phyloP scores from a whole-genome alignment of 2,888 invertebrate genomes.

The Perizoma flavofasciatum region DNA sequence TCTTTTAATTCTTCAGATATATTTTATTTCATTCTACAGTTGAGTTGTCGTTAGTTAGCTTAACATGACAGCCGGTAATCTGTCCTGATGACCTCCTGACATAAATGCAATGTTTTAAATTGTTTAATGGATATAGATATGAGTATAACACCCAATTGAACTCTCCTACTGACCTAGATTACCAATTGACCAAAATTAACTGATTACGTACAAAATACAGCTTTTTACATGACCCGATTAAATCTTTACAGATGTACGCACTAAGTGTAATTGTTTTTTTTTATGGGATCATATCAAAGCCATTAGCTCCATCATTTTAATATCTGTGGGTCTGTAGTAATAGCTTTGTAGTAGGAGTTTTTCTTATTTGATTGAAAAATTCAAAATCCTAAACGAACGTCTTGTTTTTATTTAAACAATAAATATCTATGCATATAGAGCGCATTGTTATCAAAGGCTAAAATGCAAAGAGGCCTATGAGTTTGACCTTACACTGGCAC shows the following conservation, averaged over 20 bases:
- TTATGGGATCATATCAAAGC: too few relatives aligned
- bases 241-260: too few relatives aligned
- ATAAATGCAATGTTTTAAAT: conserved; percentile 8
- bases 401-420: background rate
- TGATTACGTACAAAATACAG: background rate
- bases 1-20: conserved; percentile 1
- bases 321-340: too few relatives aligned
- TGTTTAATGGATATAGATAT: conserved; percentile 1
- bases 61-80: conserved; percentile 8
- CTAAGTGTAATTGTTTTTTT: too few relatives aligned
- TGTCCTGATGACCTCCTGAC: conserved; percentile 18
- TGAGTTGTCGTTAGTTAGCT: conserved; percentile 4
- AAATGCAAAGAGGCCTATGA: conserved; percentile 21
- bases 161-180: conserved; percentile 17
- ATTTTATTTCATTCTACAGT: conserved; percentile 1
- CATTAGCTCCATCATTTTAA: too few relatives aligned
- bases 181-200: background rate
- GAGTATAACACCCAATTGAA: conserved; percentile 1
- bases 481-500: conserved; percentile 32
- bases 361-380: too few relatives aligned
- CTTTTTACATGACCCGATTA: background rate
- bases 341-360: too few relatives aligned
- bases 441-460: conserved; percentile 4
- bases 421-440: conserved; percentile 8
- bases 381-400: background rate